Evolutionary conservation across 2,113 vertebrate genomes (phyloP).

Genomic region (Pogona vitticeps): DNA sequence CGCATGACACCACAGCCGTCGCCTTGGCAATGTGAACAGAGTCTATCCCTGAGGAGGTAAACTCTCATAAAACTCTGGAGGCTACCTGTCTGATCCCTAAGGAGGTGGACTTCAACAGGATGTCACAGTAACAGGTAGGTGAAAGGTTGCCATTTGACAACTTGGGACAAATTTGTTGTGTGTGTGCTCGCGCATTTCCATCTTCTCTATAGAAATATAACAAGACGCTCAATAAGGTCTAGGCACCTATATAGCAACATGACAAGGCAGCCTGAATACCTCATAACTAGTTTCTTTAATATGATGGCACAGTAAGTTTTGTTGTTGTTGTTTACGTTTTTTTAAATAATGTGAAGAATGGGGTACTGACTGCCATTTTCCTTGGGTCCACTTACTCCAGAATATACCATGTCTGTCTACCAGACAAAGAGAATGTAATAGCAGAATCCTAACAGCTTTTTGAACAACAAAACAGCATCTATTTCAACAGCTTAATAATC

Average conservation of each 20-base stretch:
- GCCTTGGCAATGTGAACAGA: slow-evolving; percentile 8
- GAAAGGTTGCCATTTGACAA: slow-evolving; percentile 22
- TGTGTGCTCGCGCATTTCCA: slow-evolving; percentile 13
- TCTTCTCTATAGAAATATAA: slow-evolving; percentile 7
- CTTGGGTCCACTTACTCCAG: neutral
- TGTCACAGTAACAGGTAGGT: slow-evolving; percentile 14
- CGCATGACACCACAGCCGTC: neutral
- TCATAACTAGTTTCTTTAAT: neutral
- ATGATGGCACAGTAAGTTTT: neutral
- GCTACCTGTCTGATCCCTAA: slow-evolving; percentile 10
- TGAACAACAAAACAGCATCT: neutral
- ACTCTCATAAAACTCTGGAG: slow-evolving; percentile 18
- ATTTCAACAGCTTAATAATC: neutral
- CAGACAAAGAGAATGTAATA: neutral
- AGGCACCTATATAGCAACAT: neutral
- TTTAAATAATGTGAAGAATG: neutral
- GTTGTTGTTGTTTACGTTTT: neutral
- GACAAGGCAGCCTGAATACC: neutral
- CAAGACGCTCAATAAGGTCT: neutral
- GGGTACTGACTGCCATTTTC: neutral
- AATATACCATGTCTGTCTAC: neutral
- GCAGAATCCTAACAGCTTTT: neutral
- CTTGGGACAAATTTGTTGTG: neutral
- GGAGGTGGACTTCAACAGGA: slow-evolving; percentile 13
- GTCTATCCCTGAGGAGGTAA: slow-evolving; percentile 2